Conservation (phyloP, 2,797 vertebrate species). For the Sarcophilus harrisii region DNA sequence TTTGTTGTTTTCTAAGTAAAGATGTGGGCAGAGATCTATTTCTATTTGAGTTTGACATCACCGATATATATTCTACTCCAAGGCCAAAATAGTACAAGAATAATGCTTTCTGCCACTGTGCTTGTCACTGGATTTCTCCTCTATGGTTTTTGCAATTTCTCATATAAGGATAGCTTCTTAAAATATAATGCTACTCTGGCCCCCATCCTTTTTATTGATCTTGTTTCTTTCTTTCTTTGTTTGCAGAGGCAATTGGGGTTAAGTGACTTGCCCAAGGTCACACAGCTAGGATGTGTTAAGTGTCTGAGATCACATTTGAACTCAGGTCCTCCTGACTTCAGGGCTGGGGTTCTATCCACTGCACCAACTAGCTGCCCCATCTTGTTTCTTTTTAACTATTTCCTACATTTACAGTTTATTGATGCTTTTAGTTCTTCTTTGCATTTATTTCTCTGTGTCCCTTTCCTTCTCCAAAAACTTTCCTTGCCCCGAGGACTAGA, state of each 20-base stretch:
- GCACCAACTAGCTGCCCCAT: neutral
- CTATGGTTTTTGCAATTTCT: neutral
- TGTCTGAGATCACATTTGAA: too few relatives aligned
- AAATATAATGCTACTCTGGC: neutral
- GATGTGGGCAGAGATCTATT: neutral
- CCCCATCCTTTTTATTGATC: neutral
- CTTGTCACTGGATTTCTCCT: neutral
- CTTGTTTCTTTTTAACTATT: neutral
- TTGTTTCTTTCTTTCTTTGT: neutral
- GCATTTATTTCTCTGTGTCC: neutral
- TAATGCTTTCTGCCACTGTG: neutral
- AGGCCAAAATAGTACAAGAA: neutral
- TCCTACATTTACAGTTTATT: neutral
- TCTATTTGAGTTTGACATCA: neutral
- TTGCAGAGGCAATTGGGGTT: too few relatives aligned
- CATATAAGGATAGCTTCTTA: neutral
- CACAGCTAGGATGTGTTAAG: too few relatives aligned
- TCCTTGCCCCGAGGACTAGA: neutral
- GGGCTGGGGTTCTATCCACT: too few relatives aligned
- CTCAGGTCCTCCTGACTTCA: too few relatives aligned
- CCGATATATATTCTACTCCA: neutral
- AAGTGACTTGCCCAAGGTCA: too few relatives aligned
- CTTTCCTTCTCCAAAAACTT: neutral
- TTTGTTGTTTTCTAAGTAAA: neutral
- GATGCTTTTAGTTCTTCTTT: neutral